Evolutionary conservation across 1,140 invertebrate species (phyloP), one percentile per base, ranked within the genome.

Genomic region (Lysiphlebus fabarum): DNA sequence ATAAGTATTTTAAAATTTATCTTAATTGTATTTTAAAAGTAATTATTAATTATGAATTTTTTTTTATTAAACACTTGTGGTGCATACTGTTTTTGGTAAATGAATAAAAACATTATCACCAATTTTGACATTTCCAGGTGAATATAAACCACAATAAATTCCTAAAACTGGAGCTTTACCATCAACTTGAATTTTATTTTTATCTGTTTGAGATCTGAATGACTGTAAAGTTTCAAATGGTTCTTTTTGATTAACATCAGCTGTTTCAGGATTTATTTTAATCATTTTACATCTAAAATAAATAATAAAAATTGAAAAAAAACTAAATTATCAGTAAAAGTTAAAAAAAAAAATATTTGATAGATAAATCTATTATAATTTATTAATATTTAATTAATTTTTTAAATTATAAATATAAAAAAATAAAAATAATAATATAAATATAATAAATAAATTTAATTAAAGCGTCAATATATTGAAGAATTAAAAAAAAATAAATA

Each of bases 91-190:
- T 55, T 49, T 54, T 7, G 53, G 26, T 34, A 42, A 26, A 44
- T 67, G 68, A 41, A 76, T 60, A 49, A 65, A 75, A 38, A 79
- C 69, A 7, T 70, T 62, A 56, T 78, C 76, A 10, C 68, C 69
- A 38, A 71, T 26, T 61, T 68, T 65, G 0, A 78, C 72, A 17
- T 50, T 37, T n/a, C 75, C 75, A 9, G 56, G n/a, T 12, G 56
- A n/a, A 55, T 73, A 73, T 1, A 74, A 47, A 12, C 76, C 75
- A 17, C 72, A 71, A 57, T 76, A 71, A 47, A 75, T 70, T 6
- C 75, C 76, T 9, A 77, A 58, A 4, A 63, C 49, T 1, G 73
- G 72, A 8, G 67, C 62, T 33, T 67, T 65, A 5, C 70, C 68
- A 54, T 78, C 71, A 0, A 76, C 14, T 9, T 56, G 11, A 7